Evolutionary conservation across 2,888 invertebrate species (phyloP), one percentile per base, ranked within the genome.

Genomic region (Conomelus anceps): DNA sequence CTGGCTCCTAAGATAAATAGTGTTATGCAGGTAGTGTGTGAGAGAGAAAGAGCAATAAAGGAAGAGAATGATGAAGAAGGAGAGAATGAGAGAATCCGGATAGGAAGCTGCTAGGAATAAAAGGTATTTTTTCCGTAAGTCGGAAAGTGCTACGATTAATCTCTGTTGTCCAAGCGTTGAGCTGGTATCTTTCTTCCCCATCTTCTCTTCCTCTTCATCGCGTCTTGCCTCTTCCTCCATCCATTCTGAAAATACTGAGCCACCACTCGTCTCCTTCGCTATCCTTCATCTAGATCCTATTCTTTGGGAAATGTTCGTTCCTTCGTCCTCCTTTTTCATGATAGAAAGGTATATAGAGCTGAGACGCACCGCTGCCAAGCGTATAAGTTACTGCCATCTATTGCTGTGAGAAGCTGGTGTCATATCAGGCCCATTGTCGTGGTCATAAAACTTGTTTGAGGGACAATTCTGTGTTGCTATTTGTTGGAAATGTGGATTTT

Each of bases 141-240:
- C 86, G 86, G 86, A 26, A 86, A 86, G 86, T 86, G 86, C 26
- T 26, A 24, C 86, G 86, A 86, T 86, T 86, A 86, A 86, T 86
- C 86, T 86, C 86, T 24, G 23, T 86, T 86, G 86, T 86, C 86
- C 86, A 20, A 23, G 63, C 63, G 63, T 63, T 34, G 34, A 34
- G 34, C 34, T 63, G 63, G n/a, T 63, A 63, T 63, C 63, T 63
- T 63, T 63, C 63, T 63, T 63, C 63, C 7, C 63, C 63, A 63
- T 86, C 86, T 22, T 22, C 22, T 20, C 84, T 84, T 22, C 84
- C 84, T 22, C n/a, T 9, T 11, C 6, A 9, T 26, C 26, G 4
- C 26, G 11, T 17, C 34, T 9, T 34, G 13, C 34, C 1, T 9
- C 34, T 13, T 34, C 34, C 1, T 34, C 34, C 6, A 1, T 13